A percentile compares a stretch with the other conserved stretches of the same genome.
These are phyloP conservation scores for Drosophila guanche DNA, from an alignment of 1,140 invertebrate species.

Conservation along the genomic window DNA sequence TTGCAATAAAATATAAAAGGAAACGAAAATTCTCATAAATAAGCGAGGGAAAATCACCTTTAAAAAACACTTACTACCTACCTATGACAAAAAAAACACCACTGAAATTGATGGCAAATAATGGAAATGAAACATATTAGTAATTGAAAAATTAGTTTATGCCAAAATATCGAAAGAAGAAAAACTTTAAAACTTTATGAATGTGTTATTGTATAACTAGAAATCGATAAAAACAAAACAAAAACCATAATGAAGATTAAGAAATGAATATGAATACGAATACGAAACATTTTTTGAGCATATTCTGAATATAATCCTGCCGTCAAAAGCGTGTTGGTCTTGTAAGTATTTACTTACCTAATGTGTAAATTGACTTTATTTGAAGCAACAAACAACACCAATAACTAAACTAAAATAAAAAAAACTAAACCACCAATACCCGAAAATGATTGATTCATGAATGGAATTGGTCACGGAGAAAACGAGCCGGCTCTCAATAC, in stretches of 20 bases:
- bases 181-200: conserved; percentile 61
- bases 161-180: conserved; percentile 45
- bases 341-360: conserved; percentile 55
- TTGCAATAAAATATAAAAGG: conserved; percentile 35
- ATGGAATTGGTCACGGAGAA: conserved; percentile 61
- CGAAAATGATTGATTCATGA: conserved; percentile 49
- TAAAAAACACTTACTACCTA: conserved; percentile 8
- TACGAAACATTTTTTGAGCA: conserved; percentile 55
- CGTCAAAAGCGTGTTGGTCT: conserved; percentile 76
- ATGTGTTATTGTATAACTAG: conserved; percentile 59
- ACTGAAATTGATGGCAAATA: conserved; percentile 45
- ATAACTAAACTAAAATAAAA: conserved; percentile 8
- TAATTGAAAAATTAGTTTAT: conserved; percentile 65
- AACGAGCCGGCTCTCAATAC: conserved; percentile 36
- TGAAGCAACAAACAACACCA: conserved; percentile 33
- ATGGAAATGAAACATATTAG: conserved; percentile 64
- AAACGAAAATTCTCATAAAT: conserved; percentile 14
- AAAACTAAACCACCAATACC: conserved; percentile 71
- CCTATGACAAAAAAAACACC: conserved; percentile 35
- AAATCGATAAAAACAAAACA: conserved; percentile 10
- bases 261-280: conserved; percentile 38
- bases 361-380: conserved; percentile 54
- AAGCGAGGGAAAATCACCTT: background rate
- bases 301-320: conserved; percentile 79
- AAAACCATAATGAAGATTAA: conserved; percentile 16